Evolutionary conservation across 2,888 invertebrate species (phyloP).

Genomic region (Lissocephala sabroskyi): DNA sequence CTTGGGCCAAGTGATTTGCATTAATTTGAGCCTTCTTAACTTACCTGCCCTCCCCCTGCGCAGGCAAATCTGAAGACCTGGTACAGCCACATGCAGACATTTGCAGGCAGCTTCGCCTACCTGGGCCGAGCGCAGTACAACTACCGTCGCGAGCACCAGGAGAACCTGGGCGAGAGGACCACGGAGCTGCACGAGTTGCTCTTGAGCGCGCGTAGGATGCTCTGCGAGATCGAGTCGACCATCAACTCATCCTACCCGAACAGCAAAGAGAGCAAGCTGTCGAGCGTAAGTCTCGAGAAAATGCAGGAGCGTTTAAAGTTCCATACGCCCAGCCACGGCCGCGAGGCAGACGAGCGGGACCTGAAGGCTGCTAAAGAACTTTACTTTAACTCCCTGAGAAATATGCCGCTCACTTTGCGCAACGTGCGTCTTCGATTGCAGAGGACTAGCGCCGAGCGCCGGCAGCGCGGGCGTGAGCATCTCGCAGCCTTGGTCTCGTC

Average conservation of each 20-base stretch:
- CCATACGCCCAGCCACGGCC: constrained; percentile 39
- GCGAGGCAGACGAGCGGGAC: constrained; percentile 34
- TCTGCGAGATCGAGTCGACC: constrained; percentile 68
- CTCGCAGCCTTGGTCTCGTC: background rate
- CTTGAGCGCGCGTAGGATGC: constrained; percentile 52
- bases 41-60: constrained; percentile 9
- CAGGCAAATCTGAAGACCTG: constrained; percentile 65
- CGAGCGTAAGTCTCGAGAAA: constrained; percentile 24
- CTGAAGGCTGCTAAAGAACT: constrained; percentile 55
- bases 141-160: constrained; percentile 42
- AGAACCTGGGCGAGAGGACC: constrained; percentile 29
- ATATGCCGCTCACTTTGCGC: constrained; percentile 41
- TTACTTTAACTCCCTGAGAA: constrained; percentile 47
- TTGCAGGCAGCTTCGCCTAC: constrained; percentile 64
- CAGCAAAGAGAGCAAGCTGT: constrained; percentile 36
- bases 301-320: constrained; percentile 51
- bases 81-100: constrained; percentile 67
- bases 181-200: constrained; percentile 57
- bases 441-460: constrained; percentile 19
- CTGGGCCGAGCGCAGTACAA: constrained; percentile 56
- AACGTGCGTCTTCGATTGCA: constrained; percentile 7
- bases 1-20: constrained; percentile 39
- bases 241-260: constrained; percentile 59
- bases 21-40: constrained; percentile 16
- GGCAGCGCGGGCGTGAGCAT: constrained; percentile 16